Percentiles rank a stretch among this genome's conserved stretches.
phyloP scores from a whole-genome alignment of 2,797 vertebrate species.

The Poecile montanus region DNA sequence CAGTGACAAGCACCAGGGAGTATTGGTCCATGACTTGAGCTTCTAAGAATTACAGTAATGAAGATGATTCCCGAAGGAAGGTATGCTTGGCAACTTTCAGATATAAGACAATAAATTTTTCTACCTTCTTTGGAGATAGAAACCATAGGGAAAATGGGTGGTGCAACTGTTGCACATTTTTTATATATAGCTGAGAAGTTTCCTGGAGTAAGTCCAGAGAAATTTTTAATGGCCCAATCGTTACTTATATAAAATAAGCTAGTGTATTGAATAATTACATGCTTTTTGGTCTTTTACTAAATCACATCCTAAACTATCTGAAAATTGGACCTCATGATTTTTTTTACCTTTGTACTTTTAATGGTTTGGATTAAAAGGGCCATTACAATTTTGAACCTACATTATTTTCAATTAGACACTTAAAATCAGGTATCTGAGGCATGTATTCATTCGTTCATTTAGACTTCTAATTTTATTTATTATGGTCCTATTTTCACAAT shows the following conservation, averaged over 20 bases:
- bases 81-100: slow-evolving; percentile 25
- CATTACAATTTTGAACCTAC: background rate
- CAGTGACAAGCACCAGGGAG: background rate
- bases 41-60: slow-evolving; percentile 41
- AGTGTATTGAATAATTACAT: background rate
- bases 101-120: slow-evolving; percentile 33
- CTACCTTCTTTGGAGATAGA: slow-evolving; percentile 42
- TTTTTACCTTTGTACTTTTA: background rate
- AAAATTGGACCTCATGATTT: background rate
- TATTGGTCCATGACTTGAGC: slow-evolving; percentile 12
- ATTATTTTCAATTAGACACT: background rate
- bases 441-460: background rate
- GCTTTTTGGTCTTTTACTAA: background rate
- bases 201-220: slow-evolving; percentile 26
- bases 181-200: background rate
- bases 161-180: background rate
- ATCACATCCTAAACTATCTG: background rate
- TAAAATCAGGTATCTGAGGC: background rate
- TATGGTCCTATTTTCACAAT: background rate
- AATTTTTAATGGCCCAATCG: background rate
- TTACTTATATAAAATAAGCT: background rate
- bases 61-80: slow-evolving; percentile 43
- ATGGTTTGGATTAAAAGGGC: background rate
- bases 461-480: background rate
- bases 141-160: background rate